phyloP scores from a whole-genome alignment of 2,888 invertebrate species.

The Clitarchus hookeri region DNA sequence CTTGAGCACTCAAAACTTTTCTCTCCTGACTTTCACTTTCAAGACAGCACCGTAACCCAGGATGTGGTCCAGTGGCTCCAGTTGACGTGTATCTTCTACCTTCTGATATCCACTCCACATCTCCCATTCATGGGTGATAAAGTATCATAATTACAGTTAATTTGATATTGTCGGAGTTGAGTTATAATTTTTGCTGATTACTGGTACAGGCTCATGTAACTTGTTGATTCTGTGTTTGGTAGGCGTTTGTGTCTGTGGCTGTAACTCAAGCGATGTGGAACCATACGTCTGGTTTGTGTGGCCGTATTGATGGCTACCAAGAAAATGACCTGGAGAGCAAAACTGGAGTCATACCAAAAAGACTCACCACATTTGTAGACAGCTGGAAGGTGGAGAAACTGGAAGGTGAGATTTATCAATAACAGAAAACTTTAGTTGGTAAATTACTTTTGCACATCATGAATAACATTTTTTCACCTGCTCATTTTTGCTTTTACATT shows the following conservation, averaged over 20 bases:
- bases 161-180: neutral
- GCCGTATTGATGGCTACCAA: constrained; percentile 71
- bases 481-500: too few relatives aligned
- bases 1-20: too few relatives aligned
- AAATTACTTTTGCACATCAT: too few relatives aligned
- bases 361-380: constrained; percentile 56
- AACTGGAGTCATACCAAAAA: constrained; percentile 59
- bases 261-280: constrained; percentile 74
- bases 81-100: too few relatives aligned
- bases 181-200: neutral
- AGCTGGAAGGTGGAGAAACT: constrained; percentile 61
- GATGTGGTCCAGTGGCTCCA: too few relatives aligned
- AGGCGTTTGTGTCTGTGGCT: constrained; percentile 70
- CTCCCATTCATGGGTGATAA: too few relatives aligned
- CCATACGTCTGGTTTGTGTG: constrained; percentile 81
- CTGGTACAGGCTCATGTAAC: constrained; percentile 18
- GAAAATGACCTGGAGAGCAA: constrained; percentile 70
- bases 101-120: too few relatives aligned
- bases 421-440: neutral
- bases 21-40: too few relatives aligned
- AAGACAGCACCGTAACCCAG: too few relatives aligned
- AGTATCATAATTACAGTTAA: neutral
- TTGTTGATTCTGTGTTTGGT: constrained; percentile 42
- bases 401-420: constrained; percentile 48
- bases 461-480: too few relatives aligned